Base-by-base conservation (phyloP, 2,113 vertebrate species). In the Steatornis caripensis region DNA sequence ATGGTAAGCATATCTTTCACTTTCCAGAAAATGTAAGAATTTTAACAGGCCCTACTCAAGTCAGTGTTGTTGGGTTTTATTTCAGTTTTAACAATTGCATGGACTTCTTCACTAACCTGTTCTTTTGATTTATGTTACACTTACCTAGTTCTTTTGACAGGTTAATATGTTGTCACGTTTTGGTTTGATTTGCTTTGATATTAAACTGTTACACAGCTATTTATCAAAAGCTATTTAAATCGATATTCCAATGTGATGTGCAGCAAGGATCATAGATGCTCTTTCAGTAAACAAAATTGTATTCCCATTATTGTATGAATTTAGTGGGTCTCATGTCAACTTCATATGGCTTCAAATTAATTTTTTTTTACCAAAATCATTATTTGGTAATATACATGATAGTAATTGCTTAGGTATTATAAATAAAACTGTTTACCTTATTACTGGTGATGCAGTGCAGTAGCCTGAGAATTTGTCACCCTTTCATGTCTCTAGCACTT, bases 1-100 rank as follows among this genome's bases (percentile, higher is more conserved):
- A 99, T 0, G 99, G 99, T 99, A 97, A 98, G 98, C 90, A 10
- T 83, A 41, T 78, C 87, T 89, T 78, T 78, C 15, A 37, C 61
- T 84, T 92, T 21, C 4, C 77, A 64, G 24, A 53, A 82, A 92
- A 58, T 15, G 5, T 46, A 30, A 70, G 79, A 51, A 23, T 78
- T 89, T 78, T 91, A 20, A 37, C 20, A 58, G 39, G 11, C 19
- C 15, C 21, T 17, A 8, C 49, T 87, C 24, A 37, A 82, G 15
- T 71, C 62, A 53, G 17, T 2, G 2, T 6, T 83, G 10, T 39
- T 39, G 51, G n/a, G 12, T 27, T 91, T 93, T 81, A 54, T 75
- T 88, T 86, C 24, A 32, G 12, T 80, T 91, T 91, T 82, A 46
- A 51, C 26, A 60, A 14, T 83, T 86, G 49, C 71, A 91, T 79